Percentiles rank a stretch among this genome's conserved stretches.
phyloP scores from a whole-genome alignment of 2,797 vertebrate genomes.

The Halcyon badia region DNA sequence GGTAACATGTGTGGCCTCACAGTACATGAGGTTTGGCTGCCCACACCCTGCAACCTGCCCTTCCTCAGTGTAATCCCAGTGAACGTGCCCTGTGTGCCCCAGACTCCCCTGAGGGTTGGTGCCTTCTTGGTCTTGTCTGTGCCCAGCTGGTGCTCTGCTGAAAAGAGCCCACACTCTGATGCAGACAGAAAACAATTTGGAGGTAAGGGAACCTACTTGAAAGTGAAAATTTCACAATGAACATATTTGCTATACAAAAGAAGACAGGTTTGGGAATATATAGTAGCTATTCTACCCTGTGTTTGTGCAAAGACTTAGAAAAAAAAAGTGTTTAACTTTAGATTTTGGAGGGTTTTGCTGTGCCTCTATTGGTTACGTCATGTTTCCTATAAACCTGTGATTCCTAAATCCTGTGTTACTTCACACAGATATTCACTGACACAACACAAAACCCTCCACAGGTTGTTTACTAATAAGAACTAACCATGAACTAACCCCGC shows the following conservation, averaged over 20 bases:
- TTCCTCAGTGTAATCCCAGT: accelerated
- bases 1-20: not conserved
- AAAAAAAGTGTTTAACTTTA: not conserved
- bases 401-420: not conserved
- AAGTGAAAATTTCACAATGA: not conserved
- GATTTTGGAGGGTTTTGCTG: not conserved
- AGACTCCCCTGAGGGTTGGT: not conserved
- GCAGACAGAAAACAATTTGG: not conserved
- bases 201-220: not conserved
- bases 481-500: not conserved
- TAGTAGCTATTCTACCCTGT: not conserved
- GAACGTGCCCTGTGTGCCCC: accelerated
- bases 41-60: not conserved
- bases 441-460: not conserved
- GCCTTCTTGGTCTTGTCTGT: not conserved
- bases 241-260: not conserved
- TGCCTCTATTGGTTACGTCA: accelerated
- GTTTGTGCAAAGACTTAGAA: not conserved
- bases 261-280: not conserved
- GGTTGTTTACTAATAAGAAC: not conserved
- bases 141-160: accelerated
- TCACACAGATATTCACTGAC: not conserved
- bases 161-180: not conserved
- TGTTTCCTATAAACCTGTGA: not conserved
- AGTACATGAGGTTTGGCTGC: not conserved